These are phyloP conservation scores for Bombus superbus DNA, from an alignment of 1,140 invertebrate species.

Conservation along the genomic window DNA sequence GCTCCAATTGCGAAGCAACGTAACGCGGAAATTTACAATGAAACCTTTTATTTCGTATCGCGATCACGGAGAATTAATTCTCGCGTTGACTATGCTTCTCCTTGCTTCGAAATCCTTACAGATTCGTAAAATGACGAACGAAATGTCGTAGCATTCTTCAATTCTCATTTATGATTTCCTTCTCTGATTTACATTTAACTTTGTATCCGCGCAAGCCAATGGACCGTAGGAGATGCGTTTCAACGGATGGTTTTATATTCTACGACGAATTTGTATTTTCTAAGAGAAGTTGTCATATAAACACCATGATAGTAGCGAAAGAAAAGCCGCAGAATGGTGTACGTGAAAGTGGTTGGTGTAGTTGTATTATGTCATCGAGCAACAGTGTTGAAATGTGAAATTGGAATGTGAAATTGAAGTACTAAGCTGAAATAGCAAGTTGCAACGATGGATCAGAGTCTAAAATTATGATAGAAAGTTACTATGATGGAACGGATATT, in stretches of 20 bases:
- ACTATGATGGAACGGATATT: neutral
- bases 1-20: constrained; percentile 14
- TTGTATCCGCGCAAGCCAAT: neutral
- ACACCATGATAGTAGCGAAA: neutral
- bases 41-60: constrained; percentile 17
- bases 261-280: neutral
- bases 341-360: neutral
- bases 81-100: neutral
- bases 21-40: constrained; percentile 5
- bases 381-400: neutral
- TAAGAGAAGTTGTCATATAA: neutral
- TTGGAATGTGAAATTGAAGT: neutral
- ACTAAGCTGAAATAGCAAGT: neutral
- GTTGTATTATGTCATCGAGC: neutral
- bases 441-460: neutral
- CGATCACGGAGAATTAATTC: neutral
- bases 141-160: too few relatives aligned
- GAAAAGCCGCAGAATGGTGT: too few relatives aligned
- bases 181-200: neutral
- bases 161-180: neutral
- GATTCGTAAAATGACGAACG: too few relatives aligned
- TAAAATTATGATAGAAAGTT: neutral
- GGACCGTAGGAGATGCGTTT: neutral
- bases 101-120: neutral
- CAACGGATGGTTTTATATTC: neutral